These are phyloP conservation scores for Drosophila mimica DNA, from an alignment of 2,888 invertebrate genomes.

Conservation along the genomic window DNA sequence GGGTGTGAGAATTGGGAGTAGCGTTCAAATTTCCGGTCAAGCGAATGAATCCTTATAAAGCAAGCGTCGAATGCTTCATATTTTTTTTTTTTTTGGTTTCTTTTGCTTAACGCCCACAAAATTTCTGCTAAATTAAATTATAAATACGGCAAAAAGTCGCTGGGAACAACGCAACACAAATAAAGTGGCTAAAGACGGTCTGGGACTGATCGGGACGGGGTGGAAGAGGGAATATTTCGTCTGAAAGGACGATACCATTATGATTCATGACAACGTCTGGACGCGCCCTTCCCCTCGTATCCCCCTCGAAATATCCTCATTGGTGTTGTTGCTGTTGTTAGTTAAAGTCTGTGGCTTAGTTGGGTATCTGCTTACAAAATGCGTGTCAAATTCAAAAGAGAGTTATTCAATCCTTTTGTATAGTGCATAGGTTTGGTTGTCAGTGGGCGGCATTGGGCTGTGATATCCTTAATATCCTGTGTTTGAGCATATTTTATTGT, in stretches of 20 bases:
- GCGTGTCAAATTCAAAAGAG: slow-evolving; percentile 76
- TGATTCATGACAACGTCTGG: slow-evolving; percentile 76
- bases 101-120: slow-evolving; percentile 74
- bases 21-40: slow-evolving; percentile 77
- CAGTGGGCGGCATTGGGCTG: slow-evolving; percentile 28
- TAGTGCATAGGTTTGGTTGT: slow-evolving; percentile 56
- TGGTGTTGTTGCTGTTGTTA: slow-evolving; percentile 43
- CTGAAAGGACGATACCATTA: slow-evolving; percentile 57
- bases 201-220: neutral
- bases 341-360: slow-evolving; percentile 55
- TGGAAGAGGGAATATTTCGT: slow-evolving; percentile 6
- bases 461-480: slow-evolving; percentile 44
- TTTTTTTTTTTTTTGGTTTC: slow-evolving; percentile 47
- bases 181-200: slow-evolving; percentile 62
- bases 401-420: slow-evolving; percentile 75
- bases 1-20: neutral
- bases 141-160: slow-evolving; percentile 77
- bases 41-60: slow-evolving; percentile 74
- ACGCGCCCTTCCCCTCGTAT: slow-evolving; percentile 23
- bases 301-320: neutral
- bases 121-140: slow-evolving; percentile 80
- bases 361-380: slow-evolving; percentile 62
- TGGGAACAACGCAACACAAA: slow-evolving; percentile 55
- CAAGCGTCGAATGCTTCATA: slow-evolving; percentile 36
- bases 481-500: slow-evolving; percentile 52